These are phyloP conservation scores for Rugalucina vietnamica DNA, from an alignment of 2,888 invertebrate species.

Conservation along the genomic window DNA sequence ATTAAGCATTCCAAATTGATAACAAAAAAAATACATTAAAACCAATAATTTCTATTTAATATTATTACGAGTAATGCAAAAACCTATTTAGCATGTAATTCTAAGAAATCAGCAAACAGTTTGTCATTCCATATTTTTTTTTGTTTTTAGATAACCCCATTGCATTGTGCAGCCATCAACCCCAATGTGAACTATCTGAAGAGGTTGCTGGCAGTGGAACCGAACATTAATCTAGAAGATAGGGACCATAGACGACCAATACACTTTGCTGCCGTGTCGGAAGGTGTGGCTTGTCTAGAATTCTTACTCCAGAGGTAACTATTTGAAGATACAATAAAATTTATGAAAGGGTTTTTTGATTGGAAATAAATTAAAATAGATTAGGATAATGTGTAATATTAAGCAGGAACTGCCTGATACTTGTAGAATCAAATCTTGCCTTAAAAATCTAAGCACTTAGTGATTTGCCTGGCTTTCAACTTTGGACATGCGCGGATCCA, in stretches of 20 bases:
- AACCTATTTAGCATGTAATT: neutral
- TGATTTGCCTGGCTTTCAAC: too few relatives aligned
- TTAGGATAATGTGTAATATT: too few relatives aligned
- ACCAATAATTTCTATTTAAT: neutral
- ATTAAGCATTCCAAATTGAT: neutral
- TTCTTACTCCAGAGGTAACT: constrained; percentile 81
- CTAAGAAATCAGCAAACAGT: neutral
- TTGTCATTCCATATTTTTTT: neutral
- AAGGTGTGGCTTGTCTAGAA: constrained; percentile 84
- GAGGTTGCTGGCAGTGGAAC: constrained; percentile 83
- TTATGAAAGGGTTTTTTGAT: too few relatives aligned
- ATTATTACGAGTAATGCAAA: neutral
- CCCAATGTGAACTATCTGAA: constrained; percentile 84
- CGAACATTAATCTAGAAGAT: constrained; percentile 85
- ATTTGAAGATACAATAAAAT: too few relatives aligned
- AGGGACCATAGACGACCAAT: constrained; percentile 83
- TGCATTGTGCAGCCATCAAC: constrained; percentile 86
- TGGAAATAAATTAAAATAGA: too few relatives aligned
- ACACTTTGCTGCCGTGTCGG: constrained; percentile 86
- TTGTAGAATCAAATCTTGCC: too few relatives aligned
- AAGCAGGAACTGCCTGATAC: too few relatives aligned
- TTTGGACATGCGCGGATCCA: too few relatives aligned
- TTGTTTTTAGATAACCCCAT: constrained; percentile 84
- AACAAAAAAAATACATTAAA: neutral
- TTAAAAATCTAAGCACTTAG: too few relatives aligned